These are phyloP conservation scores for Timema cristinae DNA, from an alignment of 2,888 invertebrate species.

Conservation along the genomic window DNA sequence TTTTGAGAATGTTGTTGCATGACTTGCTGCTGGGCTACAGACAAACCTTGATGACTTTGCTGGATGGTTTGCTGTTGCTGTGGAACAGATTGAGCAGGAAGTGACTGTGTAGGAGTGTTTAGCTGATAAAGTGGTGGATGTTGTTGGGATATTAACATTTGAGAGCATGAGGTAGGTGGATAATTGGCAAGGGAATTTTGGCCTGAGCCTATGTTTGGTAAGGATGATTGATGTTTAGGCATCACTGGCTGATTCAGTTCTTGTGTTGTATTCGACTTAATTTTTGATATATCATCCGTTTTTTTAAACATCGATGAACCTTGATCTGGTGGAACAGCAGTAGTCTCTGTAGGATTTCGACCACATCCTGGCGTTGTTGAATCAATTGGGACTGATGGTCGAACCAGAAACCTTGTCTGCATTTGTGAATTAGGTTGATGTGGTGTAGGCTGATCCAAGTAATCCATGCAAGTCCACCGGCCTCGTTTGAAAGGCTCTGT, in stretches of 20 bases:
- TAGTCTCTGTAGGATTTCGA: no score
- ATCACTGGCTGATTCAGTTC: neutral
- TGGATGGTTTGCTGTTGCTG: conserved; percentile 5
- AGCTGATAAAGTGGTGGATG: conserved; percentile 3
- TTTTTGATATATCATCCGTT: neutral
- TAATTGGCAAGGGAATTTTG: conserved; percentile 1
- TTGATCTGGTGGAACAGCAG: no score
- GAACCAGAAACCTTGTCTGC: neutral
- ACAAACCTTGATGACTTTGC: neutral
- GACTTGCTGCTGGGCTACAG: conserved; percentile 14
- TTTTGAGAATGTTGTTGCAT: conserved; percentile 32
- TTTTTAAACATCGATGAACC: no score
- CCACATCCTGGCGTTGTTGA: no score
- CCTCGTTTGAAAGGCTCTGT: conserved; percentile 91
- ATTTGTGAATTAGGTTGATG: conserved; percentile 38
- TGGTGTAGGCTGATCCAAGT: conserved; percentile 73
- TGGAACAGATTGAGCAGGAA: neutral
- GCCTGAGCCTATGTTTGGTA: neutral
- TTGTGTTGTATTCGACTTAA: neutral
- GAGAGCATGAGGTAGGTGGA: conserved; percentile 18
- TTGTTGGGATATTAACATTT: conserved; percentile 14
- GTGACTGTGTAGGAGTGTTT: neutral
- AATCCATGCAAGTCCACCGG: conserved; percentile 93
- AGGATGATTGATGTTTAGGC: neutral
- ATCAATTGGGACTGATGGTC: no score